Conservation (phyloP, 1,140 invertebrate species). For the Wasmannia auropunctata region DNA sequence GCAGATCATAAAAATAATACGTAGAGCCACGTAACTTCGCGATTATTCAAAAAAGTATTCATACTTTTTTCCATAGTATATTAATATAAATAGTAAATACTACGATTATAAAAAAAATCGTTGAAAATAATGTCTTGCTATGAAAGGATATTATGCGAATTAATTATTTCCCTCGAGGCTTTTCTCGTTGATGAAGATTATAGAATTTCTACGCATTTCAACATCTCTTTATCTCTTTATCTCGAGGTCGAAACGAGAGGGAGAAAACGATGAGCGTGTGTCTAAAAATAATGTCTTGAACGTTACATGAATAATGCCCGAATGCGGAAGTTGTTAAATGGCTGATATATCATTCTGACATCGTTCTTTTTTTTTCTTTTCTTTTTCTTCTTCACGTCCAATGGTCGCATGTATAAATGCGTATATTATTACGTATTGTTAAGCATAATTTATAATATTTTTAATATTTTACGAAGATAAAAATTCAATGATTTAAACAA, state of each 20-base stretch:
- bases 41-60: neutral
- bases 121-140: neutral
- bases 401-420: neutral
- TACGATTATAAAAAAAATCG: neutral
- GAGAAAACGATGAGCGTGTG: conserved; percentile 26
- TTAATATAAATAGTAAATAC: conserved; percentile 8
- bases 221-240: conserved; percentile 48
- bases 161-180: conserved; percentile 4
- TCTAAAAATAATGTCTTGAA: conserved; percentile 57
- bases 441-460: neutral
- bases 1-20: neutral
- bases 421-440: conserved; percentile 17
- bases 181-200: neutral
- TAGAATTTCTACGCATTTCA: conserved; percentile 31
- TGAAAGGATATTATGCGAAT: conserved; percentile 14
- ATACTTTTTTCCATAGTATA: neutral
- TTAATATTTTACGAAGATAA: neutral
- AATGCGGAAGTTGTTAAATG: conserved; percentile 61
- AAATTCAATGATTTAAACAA: neutral
- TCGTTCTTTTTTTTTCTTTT: conserved; percentile 11
- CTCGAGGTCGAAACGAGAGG: conserved; percentile 19
- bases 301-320: conserved; percentile 56
- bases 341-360: conserved; percentile 53
- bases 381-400: neutral
- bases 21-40: neutral